These are phyloP conservation scores for Anthonomus grandis DNA, from an alignment of 1,140 invertebrate species.

Conservation along the genomic window DNA sequence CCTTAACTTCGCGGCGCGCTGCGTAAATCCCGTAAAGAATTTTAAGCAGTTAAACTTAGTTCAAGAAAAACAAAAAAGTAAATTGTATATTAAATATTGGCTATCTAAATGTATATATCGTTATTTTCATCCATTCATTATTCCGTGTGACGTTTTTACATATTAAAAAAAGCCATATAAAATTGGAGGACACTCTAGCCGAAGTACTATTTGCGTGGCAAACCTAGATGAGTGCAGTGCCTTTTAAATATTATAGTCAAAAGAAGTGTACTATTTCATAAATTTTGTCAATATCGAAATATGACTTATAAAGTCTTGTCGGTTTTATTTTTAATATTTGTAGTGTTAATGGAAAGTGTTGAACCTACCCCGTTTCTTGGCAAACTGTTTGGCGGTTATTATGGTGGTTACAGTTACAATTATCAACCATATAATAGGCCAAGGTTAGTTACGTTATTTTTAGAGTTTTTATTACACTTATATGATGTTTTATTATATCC, in stretches of 20 bases:
- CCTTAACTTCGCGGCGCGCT: neutral
- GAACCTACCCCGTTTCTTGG: neutral
- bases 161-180: neutral
- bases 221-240: neutral
- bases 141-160: neutral
- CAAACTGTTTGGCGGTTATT: constrained; percentile 4
- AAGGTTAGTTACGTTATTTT: neutral
- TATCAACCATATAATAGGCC: neutral
- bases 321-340: no score
- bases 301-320: no score
- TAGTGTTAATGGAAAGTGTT: neutral
- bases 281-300: no score
- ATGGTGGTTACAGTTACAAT: neutral
- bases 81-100: no score
- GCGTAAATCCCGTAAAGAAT: constrained; percentile 5
- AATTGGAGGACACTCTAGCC: neutral
- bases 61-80: neutral
- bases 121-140: neutral
- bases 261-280: neutral
- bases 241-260: neutral
- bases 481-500: no score
- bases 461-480: neutral
- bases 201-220: neutral
- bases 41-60: neutral
- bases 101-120: neutral